Base-by-base conservation (phyloP, 2,888 invertebrate species). In the Lasioglossum marginatum region DNA sequence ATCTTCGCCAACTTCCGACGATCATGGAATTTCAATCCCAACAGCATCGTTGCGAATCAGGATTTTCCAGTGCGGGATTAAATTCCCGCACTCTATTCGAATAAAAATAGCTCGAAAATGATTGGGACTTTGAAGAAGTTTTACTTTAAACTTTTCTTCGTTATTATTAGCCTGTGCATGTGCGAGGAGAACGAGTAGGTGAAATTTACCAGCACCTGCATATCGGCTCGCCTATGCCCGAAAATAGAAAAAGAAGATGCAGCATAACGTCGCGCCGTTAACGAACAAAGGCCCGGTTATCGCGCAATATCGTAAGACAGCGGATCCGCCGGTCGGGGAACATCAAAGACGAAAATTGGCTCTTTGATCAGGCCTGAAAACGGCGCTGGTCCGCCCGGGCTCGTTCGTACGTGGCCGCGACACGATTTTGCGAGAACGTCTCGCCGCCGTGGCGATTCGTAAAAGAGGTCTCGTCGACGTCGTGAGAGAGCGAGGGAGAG, bases 341-440 rank as follows among this genome's bases (percentile, higher is more conserved):
- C 71, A 34, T 87, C 79, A 82, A 78, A 80, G 79, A 81, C 78
- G 81, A 72, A 79, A 86, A 86, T 82, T 66, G 57, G 66, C 34
- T 71, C 79, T 87, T 86, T 87, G 86, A 87, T 87, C 86, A 74
- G 75, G 16, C 19, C 37, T 31, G 79, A 70, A 68, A 79, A 86
- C 63, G 48, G n/a, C 6, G 77, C 16, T 5, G 77, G 77, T 68
- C 75, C 31, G 31, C 14, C 23, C 52, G 37, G 34, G n/a, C 31
- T 60, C 31, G 77, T 57, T 74, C 73, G 75, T 68, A n/a, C 77
- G 66, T 37, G 34, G 68, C 70, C 63, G 77, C 86, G 82, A 75
- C 79, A 79, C 78, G 86, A 87, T 87, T 87, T 86, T 87, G 82
- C 52, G n/a, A 52, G 80, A 81, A 80, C 77, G 81, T 85, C 72